Evolutionary conservation across 2,113 vertebrate species (phyloP), one percentile per base, ranked within the genome.

Genomic region (Paratilapia polleni): DNA sequence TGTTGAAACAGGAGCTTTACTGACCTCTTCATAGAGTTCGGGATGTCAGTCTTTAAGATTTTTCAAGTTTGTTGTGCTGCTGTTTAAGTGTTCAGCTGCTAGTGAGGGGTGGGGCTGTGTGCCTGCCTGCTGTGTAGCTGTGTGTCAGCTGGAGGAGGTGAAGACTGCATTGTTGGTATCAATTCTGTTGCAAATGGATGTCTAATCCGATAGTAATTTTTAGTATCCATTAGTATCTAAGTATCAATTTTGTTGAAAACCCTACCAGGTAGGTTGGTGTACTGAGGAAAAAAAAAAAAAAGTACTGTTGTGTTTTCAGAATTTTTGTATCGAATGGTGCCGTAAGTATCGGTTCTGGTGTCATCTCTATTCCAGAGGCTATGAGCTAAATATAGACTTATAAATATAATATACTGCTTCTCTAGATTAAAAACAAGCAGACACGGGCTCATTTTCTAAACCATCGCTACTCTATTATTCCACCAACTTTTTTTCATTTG

Each of bases 361-460:
- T 47, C 22, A 68, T 49, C 15, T 13, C 10, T 26, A 70, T 6
- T 52, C 10, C 28, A 52, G 43, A 5, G 66, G 20, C 43, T 7
- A 31, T 52, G 43, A 52, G 24, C 43, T 52, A 10, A 52, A 5
- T 56, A n/a, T 56, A 56, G n/a, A 4, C 9, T 57, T 20, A 36
- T 34, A 76, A 76, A 76, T 76, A n/a, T 73, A 73, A 73, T 73
- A 54, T 58, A 4, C 78, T 66, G 31, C 49, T 68, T 56, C 9
- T 76, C 59, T 36, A 9, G 24, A 24, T 78, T n/a, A 52, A 38
- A 26, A 75, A 76, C 24, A 19, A 62, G 28, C 75, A 31, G 52
- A 59, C 24, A n/a, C 28, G 1, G 6, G n/a, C 38, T 77, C 47
- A 20, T 41, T 70, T 26, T 78, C 22, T 22, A 75, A 79, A 64